A percentile compares a stretch with the other conserved stretches of the same genome.
phyloP scores from a whole-genome alignment of 2,113 vertebrate genomes.

The Patagioenas fasciata region DNA sequence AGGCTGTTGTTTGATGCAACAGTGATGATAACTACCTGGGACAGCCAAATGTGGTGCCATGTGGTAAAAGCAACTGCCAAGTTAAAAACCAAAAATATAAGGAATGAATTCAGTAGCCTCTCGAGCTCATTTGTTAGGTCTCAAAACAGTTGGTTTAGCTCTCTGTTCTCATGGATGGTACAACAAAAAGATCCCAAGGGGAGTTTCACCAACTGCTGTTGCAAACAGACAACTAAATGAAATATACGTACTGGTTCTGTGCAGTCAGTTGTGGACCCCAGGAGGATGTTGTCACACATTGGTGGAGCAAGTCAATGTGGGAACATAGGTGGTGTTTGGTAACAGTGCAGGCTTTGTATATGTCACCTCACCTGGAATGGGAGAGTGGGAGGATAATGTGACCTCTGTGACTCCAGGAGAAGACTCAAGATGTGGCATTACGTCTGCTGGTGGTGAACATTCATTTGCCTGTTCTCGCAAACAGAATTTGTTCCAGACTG shows the following conservation, averaged over 20 bases:
- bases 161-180: neutral
- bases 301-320: neutral
- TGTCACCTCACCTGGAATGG: neutral
- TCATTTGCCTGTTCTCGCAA: neutral
- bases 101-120: neutral
- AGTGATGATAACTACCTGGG: neutral
- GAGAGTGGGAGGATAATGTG: neutral
- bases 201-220: neutral
- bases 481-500: neutral
- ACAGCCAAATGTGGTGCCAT: neutral
- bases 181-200: neutral
- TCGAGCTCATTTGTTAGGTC: neutral
- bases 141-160: neutral
- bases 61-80: neutral
- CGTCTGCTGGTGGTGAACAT: rapidly evolving
- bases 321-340: rapidly evolving
- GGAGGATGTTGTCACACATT: neutral
- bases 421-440: neutral
- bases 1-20: neutral
- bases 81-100: neutral
- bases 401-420: neutral
- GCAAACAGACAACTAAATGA: neutral
- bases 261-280: rapidly evolving
- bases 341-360: neutral
- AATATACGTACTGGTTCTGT: neutral